Percentiles rank a stretch among this genome's conserved stretches.
Evolutionary conservation across 2,888 invertebrate species (phyloP).

Genomic region (Lutraria lutraria): DNA sequence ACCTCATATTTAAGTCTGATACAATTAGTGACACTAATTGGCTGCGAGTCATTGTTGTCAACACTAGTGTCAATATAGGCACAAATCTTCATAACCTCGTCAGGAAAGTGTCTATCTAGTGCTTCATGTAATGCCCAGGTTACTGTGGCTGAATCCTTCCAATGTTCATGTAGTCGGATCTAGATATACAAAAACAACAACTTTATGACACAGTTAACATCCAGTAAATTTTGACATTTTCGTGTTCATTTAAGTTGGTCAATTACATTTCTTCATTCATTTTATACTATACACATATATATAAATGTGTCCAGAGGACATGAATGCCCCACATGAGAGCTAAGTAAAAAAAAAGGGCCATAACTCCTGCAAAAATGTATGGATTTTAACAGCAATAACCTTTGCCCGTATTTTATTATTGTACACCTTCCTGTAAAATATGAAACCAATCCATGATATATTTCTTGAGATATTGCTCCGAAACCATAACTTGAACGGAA

Average conservation of each 20-base stretch:
- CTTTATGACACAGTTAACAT: no score
- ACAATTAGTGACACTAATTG: slow-evolving; percentile 80
- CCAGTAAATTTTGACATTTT: not conserved
- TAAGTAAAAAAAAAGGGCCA: no score
- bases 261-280: not conserved
- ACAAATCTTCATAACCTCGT: slow-evolving; percentile 73
- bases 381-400: no score
- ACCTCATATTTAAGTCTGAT: slow-evolving; percentile 80
- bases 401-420: no score
- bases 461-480: no score
- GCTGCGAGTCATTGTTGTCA: slow-evolving; percentile 67
- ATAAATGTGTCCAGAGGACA: no score
- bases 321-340: no score
- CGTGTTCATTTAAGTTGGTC: not conserved
- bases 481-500: no score
- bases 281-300: no score
- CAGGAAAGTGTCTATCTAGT: slow-evolving; percentile 78
- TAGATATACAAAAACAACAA: slow-evolving; percentile 54
- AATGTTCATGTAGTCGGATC: slow-evolving; percentile 80
- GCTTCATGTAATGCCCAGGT: slow-evolving; percentile 85
- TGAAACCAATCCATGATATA: no score
- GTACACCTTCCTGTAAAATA: no score
- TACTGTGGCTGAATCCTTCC: slow-evolving; percentile 83
- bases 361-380: no score
- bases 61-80: slow-evolving; percentile 65